Evolutionary conservation across 2,113 vertebrate species (phyloP).

Genomic region (Thymallus thymallus): DNA sequence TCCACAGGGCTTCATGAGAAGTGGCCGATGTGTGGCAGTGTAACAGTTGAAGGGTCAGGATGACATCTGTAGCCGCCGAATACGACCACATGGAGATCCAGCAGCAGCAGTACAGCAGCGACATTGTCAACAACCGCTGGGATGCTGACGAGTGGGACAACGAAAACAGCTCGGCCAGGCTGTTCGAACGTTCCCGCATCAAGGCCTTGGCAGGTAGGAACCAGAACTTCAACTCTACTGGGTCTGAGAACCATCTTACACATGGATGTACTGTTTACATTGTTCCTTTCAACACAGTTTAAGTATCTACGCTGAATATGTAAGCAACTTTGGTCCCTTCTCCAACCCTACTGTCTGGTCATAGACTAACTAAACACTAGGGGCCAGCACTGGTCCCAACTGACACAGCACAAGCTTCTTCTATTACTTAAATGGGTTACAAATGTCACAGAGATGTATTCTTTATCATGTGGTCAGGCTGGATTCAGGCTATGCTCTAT

Average conservation of each 20-base stretch:
- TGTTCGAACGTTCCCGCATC: slow-evolving; percentile 95
- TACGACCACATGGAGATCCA: slow-evolving; percentile 97
- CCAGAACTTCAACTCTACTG: slow-evolving; percentile 20
- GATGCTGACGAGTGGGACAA: slow-evolving; percentile 97
- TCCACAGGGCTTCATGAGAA: slow-evolving; percentile 70
- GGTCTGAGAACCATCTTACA: background rate
- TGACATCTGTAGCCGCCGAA: slow-evolving; percentile 92
- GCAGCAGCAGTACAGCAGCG: slow-evolving; percentile 83
- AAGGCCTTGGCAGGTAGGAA: slow-evolving; percentile 92
- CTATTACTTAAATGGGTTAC: background rate
- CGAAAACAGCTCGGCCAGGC: slow-evolving; percentile 93
- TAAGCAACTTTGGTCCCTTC: background rate
- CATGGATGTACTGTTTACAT: background rate
- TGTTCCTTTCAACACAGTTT: too few relatives aligned
- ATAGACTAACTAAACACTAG: background rate
- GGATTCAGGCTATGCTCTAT: background rate
- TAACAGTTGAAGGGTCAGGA: slow-evolving; percentile 72
- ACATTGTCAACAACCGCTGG: slow-evolving; percentile 98
- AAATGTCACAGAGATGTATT: background rate
- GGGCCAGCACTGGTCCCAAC: background rate
- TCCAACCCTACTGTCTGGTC: background rate
- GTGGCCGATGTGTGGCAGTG: slow-evolving; percentile 83
- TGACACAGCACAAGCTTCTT: background rate
- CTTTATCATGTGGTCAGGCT: background rate
- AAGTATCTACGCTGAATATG: too few relatives aligned